A percentile compares a stretch with the other conserved stretches of the same genome.
These are phyloP conservation scores for Drosophila elegans DNA, from an alignment of 1,140 invertebrate genomes.

Conservation along the genomic window DNA sequence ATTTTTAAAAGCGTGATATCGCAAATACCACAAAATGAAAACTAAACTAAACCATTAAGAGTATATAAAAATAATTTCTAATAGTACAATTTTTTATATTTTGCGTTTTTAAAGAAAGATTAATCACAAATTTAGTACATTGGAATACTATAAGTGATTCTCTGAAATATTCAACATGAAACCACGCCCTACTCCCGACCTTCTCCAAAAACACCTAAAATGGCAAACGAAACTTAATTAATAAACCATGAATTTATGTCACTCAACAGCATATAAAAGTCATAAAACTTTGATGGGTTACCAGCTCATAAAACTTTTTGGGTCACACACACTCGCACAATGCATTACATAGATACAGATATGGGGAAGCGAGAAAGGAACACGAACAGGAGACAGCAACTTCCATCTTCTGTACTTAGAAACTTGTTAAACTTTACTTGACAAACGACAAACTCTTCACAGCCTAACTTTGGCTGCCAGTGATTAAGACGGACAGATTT, in stretches of 20 bases:
- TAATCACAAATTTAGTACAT: neutral
- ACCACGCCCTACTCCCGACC: conserved; percentile 17
- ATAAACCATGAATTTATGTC: conserved; percentile 58
- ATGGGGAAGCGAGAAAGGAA: neutral
- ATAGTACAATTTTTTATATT: no score
- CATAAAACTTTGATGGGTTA: conserved; percentile 60
- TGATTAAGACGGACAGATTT: conserved; percentile 32
- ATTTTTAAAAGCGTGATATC: no score
- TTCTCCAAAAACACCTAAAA: conserved; percentile 17
- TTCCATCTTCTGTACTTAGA: conserved; percentile 12
- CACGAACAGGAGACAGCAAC: conserved; percentile 2
- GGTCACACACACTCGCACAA: conserved; percentile 27
- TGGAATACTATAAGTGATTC: neutral
- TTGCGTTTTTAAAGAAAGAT: neutral
- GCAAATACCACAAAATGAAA: no score
- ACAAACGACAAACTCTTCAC: conserved; percentile 30
- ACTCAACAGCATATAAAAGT: conserved; percentile 50
- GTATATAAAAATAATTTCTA: no score
- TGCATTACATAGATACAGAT: conserved; percentile 5
- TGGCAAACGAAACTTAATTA: conserved; percentile 59
- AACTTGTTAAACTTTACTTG: conserved; percentile 48
- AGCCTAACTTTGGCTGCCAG: conserved; percentile 25
- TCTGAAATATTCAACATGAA: conserved; percentile 14
- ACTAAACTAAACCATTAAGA: no score
- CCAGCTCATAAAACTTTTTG: conserved; percentile 37